A percentile compares a stretch with the other conserved stretches of the same genome.
These are phyloP conservation scores for Pangasius larnaudii DNA, from an alignment of 2,797 vertebrate genomes.

Conservation along the genomic window DNA sequence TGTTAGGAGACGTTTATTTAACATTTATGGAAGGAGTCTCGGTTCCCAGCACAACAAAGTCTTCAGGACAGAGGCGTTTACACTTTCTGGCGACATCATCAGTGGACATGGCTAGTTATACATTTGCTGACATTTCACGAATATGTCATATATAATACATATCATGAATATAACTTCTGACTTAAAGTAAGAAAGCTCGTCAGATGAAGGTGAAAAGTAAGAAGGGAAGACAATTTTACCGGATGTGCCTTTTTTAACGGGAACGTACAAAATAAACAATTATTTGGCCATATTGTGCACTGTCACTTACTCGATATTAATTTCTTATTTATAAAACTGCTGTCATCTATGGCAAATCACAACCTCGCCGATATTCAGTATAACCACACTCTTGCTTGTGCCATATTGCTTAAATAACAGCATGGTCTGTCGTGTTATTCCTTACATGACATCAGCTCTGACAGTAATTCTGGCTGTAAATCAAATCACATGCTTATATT, in stretches of 20 bases:
- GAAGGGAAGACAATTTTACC: not conserved
- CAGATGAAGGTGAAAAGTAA: not conserved
- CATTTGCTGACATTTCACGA: not conserved
- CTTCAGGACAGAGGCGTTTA: not conserved
- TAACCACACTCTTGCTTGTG: not conserved
- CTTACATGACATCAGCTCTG: not conserved
- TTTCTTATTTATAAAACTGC: not conserved
- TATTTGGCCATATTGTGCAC: not conserved
- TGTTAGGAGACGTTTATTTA: not conserved
- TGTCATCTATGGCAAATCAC: not conserved
- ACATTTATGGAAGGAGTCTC: not conserved
- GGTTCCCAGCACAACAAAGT: not conserved
- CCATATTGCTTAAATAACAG: not conserved
- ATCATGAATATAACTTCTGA: not conserved
- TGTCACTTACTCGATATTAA: not conserved
- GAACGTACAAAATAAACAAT: not conserved
- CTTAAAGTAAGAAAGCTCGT: not conserved
- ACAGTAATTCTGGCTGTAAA: not conserved
- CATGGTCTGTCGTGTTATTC: not conserved
- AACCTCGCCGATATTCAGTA: not conserved
- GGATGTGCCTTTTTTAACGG: not conserved
- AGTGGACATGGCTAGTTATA: not conserved
- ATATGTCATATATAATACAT: too few relatives aligned
- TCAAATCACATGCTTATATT: not conserved
- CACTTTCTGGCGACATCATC: not conserved